Percentiles rank a stretch among this genome's conserved stretches.
These are phyloP conservation scores for Coracopsis vasa DNA, from an alignment of 2,113 vertebrate genomes.

Conservation along the genomic window DNA sequence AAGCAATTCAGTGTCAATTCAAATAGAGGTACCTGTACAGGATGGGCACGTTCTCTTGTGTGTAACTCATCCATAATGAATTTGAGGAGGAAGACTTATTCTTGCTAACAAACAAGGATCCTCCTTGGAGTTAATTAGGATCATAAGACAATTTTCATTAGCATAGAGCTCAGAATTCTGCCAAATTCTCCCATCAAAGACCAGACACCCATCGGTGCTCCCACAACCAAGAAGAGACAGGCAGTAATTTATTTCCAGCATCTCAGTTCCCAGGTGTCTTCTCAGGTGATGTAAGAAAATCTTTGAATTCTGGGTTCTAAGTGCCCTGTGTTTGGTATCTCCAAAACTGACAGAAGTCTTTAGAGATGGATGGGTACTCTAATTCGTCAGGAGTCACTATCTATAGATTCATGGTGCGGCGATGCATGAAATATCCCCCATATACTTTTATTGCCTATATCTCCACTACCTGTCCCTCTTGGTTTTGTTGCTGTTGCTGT, in stretches of 20 bases:
- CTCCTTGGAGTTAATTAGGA: not conserved
- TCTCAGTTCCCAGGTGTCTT: not conserved
- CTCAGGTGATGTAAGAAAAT: not conserved
- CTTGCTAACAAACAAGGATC: accelerated
- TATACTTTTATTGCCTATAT: not conserved
- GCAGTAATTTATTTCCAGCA: not conserved
- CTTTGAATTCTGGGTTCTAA: not conserved
- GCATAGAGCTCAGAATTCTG: not conserved
- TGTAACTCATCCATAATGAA: not conserved
- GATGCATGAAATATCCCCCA: not conserved
- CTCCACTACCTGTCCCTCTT: not conserved
- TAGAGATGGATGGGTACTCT: accelerated
- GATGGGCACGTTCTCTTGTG: not conserved
- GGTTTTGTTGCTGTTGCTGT: not conserved
- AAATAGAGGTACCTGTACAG: not conserved
- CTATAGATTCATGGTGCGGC: not conserved
- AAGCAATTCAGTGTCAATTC: not conserved
- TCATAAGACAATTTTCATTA: not conserved
- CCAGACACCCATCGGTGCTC: not conserved
- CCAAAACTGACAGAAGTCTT: not conserved
- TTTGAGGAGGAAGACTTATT: not conserved
- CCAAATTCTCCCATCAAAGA: not conserved
- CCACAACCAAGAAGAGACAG: not conserved
- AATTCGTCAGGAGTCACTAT: not conserved
- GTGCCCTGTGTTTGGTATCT: accelerated